These are phyloP conservation scores for Micropterix aruncella DNA, from an alignment of 2,888 invertebrate species.

Conservation along the genomic window DNA sequence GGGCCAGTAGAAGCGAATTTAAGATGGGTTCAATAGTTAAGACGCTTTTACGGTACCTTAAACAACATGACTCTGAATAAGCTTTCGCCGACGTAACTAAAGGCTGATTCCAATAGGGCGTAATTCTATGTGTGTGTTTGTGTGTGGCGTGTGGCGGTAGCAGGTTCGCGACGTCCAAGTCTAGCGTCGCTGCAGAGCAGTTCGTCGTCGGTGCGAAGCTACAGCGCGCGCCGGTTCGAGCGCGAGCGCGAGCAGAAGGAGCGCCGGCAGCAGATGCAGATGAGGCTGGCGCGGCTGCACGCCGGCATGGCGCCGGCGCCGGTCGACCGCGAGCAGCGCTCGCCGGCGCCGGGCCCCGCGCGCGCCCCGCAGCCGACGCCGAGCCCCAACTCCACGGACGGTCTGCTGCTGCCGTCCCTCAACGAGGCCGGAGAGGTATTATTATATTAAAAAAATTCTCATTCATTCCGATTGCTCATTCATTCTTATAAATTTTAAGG, in stretches of 20 bases:
- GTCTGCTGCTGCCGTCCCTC: slow-evolving; percentile 64
- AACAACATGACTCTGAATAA: too few relatives aligned
- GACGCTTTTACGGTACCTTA: too few relatives aligned
- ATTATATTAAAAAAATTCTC: slow-evolving; percentile 1
- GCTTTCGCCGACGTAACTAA: too few relatives aligned
- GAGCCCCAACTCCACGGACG: slow-evolving; percentile 71
- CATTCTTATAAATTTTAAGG: too few relatives aligned
- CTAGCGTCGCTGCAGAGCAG: slow-evolving; percentile 75
- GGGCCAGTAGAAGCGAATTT: too few relatives aligned
- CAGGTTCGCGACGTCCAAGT: slow-evolving; percentile 81
- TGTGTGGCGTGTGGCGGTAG: too few relatives aligned
- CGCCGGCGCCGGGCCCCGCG: slow-evolving; percentile 30
- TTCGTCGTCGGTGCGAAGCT: slow-evolving; percentile 69
- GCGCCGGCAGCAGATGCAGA: slow-evolving; percentile 60
- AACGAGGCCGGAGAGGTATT: slow-evolving; percentile 70
- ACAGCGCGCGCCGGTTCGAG: slow-evolving; percentile 67
- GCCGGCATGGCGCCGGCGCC: slow-evolving; percentile 42
- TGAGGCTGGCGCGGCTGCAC: slow-evolving; percentile 55
- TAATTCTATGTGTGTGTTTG: too few relatives aligned
- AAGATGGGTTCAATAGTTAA: too few relatives aligned
- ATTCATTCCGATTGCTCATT: background rate
- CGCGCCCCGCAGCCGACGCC: slow-evolving; percentile 49
- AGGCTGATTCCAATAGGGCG: too few relatives aligned
- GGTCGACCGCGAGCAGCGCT: slow-evolving; percentile 26
- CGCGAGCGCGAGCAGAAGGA: slow-evolving; percentile 71